Percentiles rank a stretch among this genome's conserved stretches.
phyloP scores from a whole-genome alignment of 2,888 invertebrate genomes.

The Andrena camellia region DNA sequence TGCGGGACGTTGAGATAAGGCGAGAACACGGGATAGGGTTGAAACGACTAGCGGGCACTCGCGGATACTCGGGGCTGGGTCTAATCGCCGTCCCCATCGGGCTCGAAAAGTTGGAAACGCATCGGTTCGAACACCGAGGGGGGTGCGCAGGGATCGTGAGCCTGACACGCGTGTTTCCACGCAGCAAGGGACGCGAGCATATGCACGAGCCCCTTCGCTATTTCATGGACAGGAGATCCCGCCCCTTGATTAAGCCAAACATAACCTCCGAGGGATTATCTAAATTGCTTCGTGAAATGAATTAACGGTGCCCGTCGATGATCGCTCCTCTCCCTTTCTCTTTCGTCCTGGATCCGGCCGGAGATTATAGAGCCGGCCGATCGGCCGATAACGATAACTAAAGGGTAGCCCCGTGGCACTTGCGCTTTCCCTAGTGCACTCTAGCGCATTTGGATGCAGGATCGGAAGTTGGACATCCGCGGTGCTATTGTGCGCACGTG shows the following conservation, averaged over 20 bases:
- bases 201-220: slow-evolving; percentile 75
- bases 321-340: slow-evolving; percentile 61
- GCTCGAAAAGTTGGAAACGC: slow-evolving; percentile 61
- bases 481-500: slow-evolving; percentile 20
- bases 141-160: slow-evolving; percentile 14
- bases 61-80: slow-evolving; percentile 12
- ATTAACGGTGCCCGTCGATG: slow-evolving; percentile 81
- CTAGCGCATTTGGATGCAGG: slow-evolving; percentile 28
- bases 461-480: slow-evolving; percentile 14
- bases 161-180: slow-evolving; percentile 62
- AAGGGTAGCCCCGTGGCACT: slow-evolving; percentile 45
- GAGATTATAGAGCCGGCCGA: slow-evolving; percentile 60
- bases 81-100: slow-evolving; percentile 38
- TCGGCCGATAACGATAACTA: slow-evolving; percentile 67
- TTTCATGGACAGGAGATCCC: slow-evolving; percentile 76
- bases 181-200: slow-evolving; percentile 67
- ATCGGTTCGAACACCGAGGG: slow-evolving; percentile 24
- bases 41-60: slow-evolving; percentile 36
- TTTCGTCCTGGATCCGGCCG: slow-evolving; percentile 47
- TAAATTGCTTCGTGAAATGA: slow-evolving; percentile 83
- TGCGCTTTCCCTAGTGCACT: slow-evolving; percentile 29
- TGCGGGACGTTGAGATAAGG: slow-evolving; percentile 71
- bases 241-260: slow-evolving; percentile 81
- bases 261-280: slow-evolving; percentile 81
- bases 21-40: slow-evolving; percentile 64